phyloP scores from a whole-genome alignment of 1,140 invertebrate species.

The Drosophila mayri region DNA sequence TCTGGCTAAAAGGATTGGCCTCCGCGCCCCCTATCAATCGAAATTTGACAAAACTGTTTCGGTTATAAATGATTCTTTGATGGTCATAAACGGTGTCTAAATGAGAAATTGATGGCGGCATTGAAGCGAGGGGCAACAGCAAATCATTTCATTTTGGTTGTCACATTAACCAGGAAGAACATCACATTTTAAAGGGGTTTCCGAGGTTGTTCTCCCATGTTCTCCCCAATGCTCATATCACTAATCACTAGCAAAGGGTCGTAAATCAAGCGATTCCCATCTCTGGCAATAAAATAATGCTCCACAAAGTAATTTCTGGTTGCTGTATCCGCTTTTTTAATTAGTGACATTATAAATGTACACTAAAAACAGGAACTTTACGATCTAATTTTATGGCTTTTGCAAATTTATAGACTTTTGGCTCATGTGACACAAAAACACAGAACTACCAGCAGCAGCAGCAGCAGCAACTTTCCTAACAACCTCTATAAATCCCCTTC shows the following conservation, averaged over 20 bases:
- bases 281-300: slow-evolving; percentile 42
- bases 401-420: slow-evolving; percentile 68
- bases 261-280: slow-evolving; percentile 46
- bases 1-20: slow-evolving; percentile 52
- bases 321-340: slow-evolving; percentile 55
- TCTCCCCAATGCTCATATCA: slow-evolving; percentile 17
- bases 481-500: slow-evolving; percentile 72
- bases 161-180: slow-evolving; percentile 32
- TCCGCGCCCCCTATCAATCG: slow-evolving; percentile 39
- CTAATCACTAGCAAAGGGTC: slow-evolving; percentile 26
- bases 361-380: slow-evolving; percentile 60
- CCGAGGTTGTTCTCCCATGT: background rate
- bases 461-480: slow-evolving; percentile 63
- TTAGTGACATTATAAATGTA: slow-evolving; percentile 66
- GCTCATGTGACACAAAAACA: slow-evolving; percentile 64
- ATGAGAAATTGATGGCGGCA: slow-evolving; percentile 37
- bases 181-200: slow-evolving; percentile 19
- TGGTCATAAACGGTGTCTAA: slow-evolving; percentile 43
- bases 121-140: slow-evolving; percentile 4
- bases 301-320: slow-evolving; percentile 43
- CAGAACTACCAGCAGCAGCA: slow-evolving; percentile 17
- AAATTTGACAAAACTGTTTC: slow-evolving; percentile 60
- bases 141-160: slow-evolving; percentile 21
- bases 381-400: slow-evolving; percentile 65
- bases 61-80: slow-evolving; percentile 56